Conservation (phyloP, 2,888 invertebrate genomes). For the Lobophora halterata region DNA sequence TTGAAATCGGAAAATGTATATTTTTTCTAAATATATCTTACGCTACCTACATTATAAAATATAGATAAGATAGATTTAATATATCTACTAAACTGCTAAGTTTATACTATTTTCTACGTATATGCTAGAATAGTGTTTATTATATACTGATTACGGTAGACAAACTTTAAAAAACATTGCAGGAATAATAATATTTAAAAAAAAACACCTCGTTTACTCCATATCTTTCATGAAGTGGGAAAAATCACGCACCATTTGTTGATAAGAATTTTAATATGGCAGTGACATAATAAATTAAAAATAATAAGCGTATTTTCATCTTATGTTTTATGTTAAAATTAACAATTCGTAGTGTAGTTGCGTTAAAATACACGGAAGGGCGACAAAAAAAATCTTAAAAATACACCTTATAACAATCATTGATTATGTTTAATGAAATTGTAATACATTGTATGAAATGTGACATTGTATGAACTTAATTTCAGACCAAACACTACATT, state of each 20-base stretch:
- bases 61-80: conserved; percentile 10
- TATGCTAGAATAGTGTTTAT: no score
- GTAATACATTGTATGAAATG: no score
- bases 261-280: conserved; percentile 54
- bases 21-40: conserved; percentile 24
- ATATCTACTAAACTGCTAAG: conserved; percentile 12
- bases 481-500: no score
- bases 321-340: conserved; percentile 23
- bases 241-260: not conserved
- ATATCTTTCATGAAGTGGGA: no score
- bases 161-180: no score
- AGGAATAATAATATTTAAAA: no score
- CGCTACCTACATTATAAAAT: conserved; percentile 10
- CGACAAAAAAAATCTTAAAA: no score
- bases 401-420: conserved; percentile 8
- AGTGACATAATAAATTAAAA: conserved; percentile 62
- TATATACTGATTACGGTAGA: no score
- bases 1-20: conserved; percentile 25
- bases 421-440: conserved; percentile 4
- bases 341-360: conserved; percentile 32
- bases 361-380: conserved; percentile 37
- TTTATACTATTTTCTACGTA: no score
- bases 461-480: no score
- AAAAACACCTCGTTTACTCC: no score
- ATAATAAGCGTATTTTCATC: conserved; percentile 68